A percentile compares a stretch with the other conserved stretches of the same genome.
Evolutionary conservation across 1,140 invertebrate genomes (phyloP).

Genomic region (Lordiphosa collinella): DNA sequence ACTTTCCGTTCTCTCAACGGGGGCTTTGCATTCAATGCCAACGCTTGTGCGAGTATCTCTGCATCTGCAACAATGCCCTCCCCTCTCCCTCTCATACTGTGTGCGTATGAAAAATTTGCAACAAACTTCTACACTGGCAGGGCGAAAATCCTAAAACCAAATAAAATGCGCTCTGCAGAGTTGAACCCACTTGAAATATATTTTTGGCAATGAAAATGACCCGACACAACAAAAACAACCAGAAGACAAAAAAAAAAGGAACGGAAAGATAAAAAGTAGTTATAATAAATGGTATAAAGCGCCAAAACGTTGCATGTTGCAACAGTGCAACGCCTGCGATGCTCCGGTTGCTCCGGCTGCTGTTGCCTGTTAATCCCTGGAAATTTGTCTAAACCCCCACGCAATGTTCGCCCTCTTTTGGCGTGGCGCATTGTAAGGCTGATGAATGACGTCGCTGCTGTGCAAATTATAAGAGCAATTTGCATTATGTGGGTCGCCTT

Average conservation of each 20-base stretch:
- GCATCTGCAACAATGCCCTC: conserved; percentile 21
- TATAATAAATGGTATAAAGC: conserved; percentile 71
- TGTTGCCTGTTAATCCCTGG: conserved; percentile 50
- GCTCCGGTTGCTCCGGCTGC: conserved; percentile 2
- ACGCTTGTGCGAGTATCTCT: conserved; percentile 5
- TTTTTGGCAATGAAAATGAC: conserved; percentile 68
- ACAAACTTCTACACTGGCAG: conserved; percentile 38
- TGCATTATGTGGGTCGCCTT: conserved; percentile 68
- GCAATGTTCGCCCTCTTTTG: conserved; percentile 2
- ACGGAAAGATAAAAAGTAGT: conserved; percentile 30
- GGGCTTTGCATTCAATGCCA: not conserved
- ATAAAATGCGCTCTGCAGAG: conserved; percentile 44
- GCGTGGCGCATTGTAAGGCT: conserved; percentile 38
- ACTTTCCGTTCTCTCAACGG: conserved; percentile 2
- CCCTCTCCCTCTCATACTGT: not conserved
- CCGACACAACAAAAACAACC: conserved; percentile 11
- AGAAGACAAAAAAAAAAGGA: conserved; percentile 24
- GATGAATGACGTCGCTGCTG: conserved; percentile 66
- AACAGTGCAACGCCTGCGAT: conserved; percentile 20
- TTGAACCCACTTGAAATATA: conserved; percentile 71
- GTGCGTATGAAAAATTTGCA: conserved; percentile 55
- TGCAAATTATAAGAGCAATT: conserved; percentile 73
- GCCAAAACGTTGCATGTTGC: conserved; percentile 47
- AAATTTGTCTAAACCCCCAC: conserved; percentile 58
- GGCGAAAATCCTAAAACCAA: conserved; percentile 57